These are phyloP conservation scores for Paramormyrops hopkinsi DNA, from an alignment of 2,797 vertebrate genomes.

Conservation along the genomic window DNA sequence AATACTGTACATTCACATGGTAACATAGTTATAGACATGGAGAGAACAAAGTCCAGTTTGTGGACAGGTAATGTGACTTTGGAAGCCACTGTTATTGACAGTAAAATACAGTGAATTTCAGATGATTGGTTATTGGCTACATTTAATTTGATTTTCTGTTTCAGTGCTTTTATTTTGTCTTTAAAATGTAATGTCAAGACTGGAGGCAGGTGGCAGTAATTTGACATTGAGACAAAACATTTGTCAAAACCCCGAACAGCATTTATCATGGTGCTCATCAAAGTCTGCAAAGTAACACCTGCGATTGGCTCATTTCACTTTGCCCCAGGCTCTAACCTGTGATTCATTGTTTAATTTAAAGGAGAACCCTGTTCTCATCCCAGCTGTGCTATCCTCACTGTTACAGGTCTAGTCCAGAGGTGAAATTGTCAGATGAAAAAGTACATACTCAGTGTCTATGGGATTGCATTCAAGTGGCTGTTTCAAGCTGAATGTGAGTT, in stretches of 20 bases:
- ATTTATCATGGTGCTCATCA: neutral
- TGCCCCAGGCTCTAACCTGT: neutral
- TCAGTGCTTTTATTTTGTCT: neutral
- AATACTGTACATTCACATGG: neutral
- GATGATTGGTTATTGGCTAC: neutral
- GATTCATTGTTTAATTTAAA: constrained; percentile 8
- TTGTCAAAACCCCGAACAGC: neutral
- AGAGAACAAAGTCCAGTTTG: neutral
- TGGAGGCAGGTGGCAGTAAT: neutral
- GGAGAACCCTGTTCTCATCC: neutral
- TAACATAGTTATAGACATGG: neutral
- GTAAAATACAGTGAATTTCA: neutral
- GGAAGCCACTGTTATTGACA: neutral
- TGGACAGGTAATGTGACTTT: neutral
- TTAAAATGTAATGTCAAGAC: neutral
- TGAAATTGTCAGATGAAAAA: neutral
- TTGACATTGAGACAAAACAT: neutral
- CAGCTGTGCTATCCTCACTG: neutral
- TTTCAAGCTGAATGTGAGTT: neutral
- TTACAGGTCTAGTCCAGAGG: neutral
- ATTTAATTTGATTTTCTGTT: neutral
- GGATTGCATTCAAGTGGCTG: neutral
- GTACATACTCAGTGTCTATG: neutral
- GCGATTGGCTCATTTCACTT: neutral
- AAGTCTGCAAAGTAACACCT: neutral